Percentiles rank a stretch among this genome's conserved stretches.
Conservation (phyloP, 2,113 vertebrate genomes). For the Sylvia atricapilla region DNA sequence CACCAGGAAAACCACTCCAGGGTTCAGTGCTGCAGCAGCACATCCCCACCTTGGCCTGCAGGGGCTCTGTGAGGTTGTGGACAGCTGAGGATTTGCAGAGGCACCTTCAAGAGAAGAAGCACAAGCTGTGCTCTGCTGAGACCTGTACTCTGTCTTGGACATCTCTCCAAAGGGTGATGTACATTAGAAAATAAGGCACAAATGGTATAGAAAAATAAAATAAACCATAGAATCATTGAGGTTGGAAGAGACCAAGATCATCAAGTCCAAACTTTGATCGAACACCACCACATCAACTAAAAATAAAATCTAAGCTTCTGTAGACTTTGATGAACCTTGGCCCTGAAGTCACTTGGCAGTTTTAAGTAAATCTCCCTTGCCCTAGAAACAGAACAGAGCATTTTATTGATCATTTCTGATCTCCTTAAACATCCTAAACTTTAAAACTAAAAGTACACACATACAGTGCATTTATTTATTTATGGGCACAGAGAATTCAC, state of each 20-base stretch:
- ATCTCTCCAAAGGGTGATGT: background rate
- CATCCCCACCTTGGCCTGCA: background rate
- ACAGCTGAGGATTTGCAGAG: background rate
- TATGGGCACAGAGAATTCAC: background rate
- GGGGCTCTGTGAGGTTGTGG: background rate
- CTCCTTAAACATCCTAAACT: background rate
- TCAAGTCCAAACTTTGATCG: rapidly evolving
- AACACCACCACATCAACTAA: background rate
- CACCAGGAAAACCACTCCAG: background rate
- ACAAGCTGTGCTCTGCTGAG: background rate
- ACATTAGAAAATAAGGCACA: background rate
- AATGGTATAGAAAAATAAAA: background rate
- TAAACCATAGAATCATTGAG: background rate
- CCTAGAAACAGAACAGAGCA: background rate
- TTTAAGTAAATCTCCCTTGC: background rate
- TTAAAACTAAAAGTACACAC: background rate
- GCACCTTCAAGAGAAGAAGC: background rate
- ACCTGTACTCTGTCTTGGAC: background rate
- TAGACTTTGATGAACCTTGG: background rate
- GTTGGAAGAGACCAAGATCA: background rate
- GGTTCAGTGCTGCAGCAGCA: background rate
- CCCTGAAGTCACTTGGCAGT: background rate
- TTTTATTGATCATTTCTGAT: background rate
- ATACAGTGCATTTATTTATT: background rate
- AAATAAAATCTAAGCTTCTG: background rate